Base-by-base conservation (phyloP, 2,113 vertebrate genomes). In the Coreoperca whiteheadi region DNA sequence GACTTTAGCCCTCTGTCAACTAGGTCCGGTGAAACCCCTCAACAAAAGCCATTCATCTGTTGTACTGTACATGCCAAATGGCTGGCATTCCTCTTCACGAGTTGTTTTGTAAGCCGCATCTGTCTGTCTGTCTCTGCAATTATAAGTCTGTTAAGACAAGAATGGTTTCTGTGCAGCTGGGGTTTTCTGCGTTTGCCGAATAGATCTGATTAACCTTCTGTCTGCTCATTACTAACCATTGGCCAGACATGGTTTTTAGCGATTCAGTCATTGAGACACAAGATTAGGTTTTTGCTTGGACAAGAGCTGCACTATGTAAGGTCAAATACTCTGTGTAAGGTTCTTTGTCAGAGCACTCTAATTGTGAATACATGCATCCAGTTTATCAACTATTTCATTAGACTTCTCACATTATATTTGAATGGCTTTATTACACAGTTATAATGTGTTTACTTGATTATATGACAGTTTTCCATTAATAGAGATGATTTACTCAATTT, bases 11-110 rank as follows among this genome's bases (percentile, higher is more conserved):
- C 92, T 90, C 84, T 86, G 89, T 93, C 87, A 91, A 88, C 89
- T 77, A 25, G 82, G 87, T 88, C 87, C 86, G 82, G 90, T 93
- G 88, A 93, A 93, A 90, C 90, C 81, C 74, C 87, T 92, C 91
- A 92, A 94, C 94, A 94, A 94, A 92, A 93, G 90, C 90, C 81
- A 92, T 93, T 94, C 93, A 94, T 94, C 93, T 92, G 90, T 88
- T 82, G 81, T 83, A 93, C 94, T 93, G 93, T 94, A 94, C 86
- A 85, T 84, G 91, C 92, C 94, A 93, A 93, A 93, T 85, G 91
- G 89, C 88, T 71, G 79, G 86, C 93, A 95, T 95, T 94, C 93
- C 89, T 92, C 88, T 82, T 91, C 89, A 90, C 65, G 66, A 91
- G 82, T 90, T 91, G 91, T 93, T 92, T 94, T 93, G 93, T 93